Evolutionary conservation across 2,797 vertebrate genomes (phyloP).

Genomic region (Anguilla pacifica): DNA sequence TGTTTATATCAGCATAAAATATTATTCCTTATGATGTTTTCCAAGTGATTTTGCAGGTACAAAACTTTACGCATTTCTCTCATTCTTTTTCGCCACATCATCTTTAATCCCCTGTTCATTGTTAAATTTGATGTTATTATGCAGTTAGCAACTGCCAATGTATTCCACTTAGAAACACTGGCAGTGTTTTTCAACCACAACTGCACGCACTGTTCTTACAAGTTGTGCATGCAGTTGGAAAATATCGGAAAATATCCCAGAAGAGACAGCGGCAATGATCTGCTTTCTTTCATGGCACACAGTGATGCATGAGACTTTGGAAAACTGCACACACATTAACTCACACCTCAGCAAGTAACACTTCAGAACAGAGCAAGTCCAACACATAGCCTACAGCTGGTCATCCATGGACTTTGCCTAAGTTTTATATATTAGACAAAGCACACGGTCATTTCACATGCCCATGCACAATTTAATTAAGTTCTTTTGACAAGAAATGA

Average conservation of each 20-base stretch:
- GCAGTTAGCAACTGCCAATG: background rate
- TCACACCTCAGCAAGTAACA: background rate
- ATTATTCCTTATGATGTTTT: background rate
- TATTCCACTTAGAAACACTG: background rate
- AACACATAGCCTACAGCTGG: background rate
- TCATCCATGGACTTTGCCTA: background rate
- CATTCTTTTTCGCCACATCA: background rate
- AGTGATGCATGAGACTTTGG: background rate
- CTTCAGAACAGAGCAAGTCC: background rate
- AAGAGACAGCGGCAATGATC: background rate
- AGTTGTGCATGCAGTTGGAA: background rate
- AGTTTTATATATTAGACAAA: background rate
- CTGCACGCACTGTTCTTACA: background rate
- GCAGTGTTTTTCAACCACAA: background rate
- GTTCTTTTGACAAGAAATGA: background rate
- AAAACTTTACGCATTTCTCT: background rate
- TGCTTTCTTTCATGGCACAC: background rate
- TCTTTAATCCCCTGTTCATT: background rate
- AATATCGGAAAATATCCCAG: background rate
- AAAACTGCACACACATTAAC: background rate
- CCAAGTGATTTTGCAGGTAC: background rate
- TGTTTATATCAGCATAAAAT: conserved; percentile 2
- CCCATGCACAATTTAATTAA: background rate
- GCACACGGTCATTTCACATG: background rate
- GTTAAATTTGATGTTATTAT: background rate